These are phyloP conservation scores for Chaetogeoica ovagalla DNA, from an alignment of 2,888 invertebrate genomes.

Conservation along the genomic window DNA sequence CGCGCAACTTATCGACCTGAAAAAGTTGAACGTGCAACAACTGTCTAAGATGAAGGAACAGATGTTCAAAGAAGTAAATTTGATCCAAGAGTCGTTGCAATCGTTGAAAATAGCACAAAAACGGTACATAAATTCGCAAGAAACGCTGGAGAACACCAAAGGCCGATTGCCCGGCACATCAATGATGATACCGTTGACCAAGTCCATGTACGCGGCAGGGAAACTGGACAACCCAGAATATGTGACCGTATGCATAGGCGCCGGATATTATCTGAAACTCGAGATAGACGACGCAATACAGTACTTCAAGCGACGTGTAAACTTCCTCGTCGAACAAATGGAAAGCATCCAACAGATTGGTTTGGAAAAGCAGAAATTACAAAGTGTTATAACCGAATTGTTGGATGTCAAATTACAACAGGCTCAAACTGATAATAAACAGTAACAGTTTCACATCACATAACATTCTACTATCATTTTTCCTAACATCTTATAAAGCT, in stretches of 20 bases:
- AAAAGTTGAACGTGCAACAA: slow-evolving; percentile 41
- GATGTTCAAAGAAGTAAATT: slow-evolving; percentile 74
- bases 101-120: slow-evolving; percentile 87
- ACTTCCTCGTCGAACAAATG: slow-evolving; percentile 91
- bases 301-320: slow-evolving; percentile 88
- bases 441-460: neutral
- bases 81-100: slow-evolving; percentile 87
- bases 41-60: slow-evolving; percentile 47
- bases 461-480: slow-evolving; percentile 1
- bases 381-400: slow-evolving; percentile 37
- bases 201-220: slow-evolving; percentile 97
- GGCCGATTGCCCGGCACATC: slow-evolving; percentile 71
- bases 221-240: slow-evolving; percentile 79
- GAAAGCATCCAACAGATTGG: slow-evolving; percentile 85
- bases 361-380: slow-evolving; percentile 68
- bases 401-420: slow-evolving; percentile 41
- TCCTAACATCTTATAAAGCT: slow-evolving; percentile 41
- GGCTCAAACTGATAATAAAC: slow-evolving; percentile 27
- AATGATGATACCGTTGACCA: slow-evolving; percentile 92
- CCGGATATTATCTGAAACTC: slow-evolving; percentile 95
- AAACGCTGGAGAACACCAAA: slow-evolving; percentile 78
- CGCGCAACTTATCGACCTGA: slow-evolving; percentile 24
- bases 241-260: slow-evolving; percentile 93
- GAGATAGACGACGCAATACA: slow-evolving; percentile 80
- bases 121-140: slow-evolving; percentile 86